Conservation (phyloP, 2,113 vertebrate species). For the Mugil cephalus region DNA sequence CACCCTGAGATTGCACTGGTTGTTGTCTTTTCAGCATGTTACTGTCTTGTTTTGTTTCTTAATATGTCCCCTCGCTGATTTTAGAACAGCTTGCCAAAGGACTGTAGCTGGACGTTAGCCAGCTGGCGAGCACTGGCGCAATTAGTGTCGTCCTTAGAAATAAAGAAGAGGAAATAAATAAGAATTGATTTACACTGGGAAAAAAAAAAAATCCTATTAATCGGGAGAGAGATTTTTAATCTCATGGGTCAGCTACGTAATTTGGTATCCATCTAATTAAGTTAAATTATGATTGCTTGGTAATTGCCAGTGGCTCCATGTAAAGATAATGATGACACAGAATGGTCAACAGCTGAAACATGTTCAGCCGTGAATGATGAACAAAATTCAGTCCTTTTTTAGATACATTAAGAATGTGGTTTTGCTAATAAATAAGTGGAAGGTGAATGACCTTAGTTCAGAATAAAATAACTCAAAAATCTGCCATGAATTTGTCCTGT, state of each 20-base stretch:
- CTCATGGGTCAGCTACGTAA: constrained; percentile 14
- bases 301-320: constrained; percentile 21
- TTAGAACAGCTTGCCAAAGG: constrained; percentile 10
- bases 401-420: background rate
- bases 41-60: background rate
- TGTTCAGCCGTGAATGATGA: background rate
- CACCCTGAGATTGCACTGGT: background rate
- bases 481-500: background rate
- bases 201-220: background rate
- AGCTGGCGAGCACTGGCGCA: constrained; percentile 13
- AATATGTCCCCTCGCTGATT: constrained; percentile 4
- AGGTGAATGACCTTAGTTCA: background rate
- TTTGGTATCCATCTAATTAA: constrained; percentile 18
- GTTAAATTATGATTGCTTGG: constrained; percentile 7
- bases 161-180: constrained; percentile 9
- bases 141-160: constrained; percentile 23
- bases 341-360: constrained; percentile 16
- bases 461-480: background rate
- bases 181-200: background rate
- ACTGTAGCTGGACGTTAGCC: constrained; percentile 8
- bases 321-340: constrained; percentile 11
- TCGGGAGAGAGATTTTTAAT: background rate
- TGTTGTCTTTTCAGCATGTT: constrained; percentile 5
- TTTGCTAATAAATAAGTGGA: background rate
- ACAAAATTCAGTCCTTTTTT: background rate